Base-by-base conservation (phyloP, 1,140 invertebrate genomes). In the Leptonema lineaticorne region DNA sequence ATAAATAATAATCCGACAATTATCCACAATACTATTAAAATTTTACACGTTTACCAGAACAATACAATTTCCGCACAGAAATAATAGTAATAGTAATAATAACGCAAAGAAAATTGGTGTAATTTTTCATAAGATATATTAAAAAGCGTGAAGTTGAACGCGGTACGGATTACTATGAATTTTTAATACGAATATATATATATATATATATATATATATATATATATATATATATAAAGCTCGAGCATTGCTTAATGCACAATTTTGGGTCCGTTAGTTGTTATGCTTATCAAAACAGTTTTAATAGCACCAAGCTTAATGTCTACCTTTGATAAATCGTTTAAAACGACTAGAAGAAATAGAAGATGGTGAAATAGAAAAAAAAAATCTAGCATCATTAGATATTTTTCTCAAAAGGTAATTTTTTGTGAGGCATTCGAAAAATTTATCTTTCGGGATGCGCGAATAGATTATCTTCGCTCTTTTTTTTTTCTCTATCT, bases 281-380 rank as follows among this genome's bases (percentile, higher is more conserved):
- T 53, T 53, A 53, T 53, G 50, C 50, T 53, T 53, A 53, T 53
- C 50, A 53, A 53, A 53, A 53, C 24, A 53, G 22, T 53, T 53
- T 53, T 53, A 53, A 53, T 53, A 22, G 22, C 20, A 20, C 20
- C n/a, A n/a, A 26, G 50, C 24, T 14, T 53, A 53, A 53, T 53
- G 50, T 24, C 24, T 53, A 26, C 22, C 50, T 53, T 53, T 53
- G 50, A 53, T 53, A 53, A 22, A 53, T 53, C 50, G 50, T 26
- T 53, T 53, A 26, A 53, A 26, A 53, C 24, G 50, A 26, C 24
- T 26, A 53, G 27, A 53, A 53, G 14, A 53, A 24, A 53, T n/a
- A n/a, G n/a, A n/a, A n/a, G n/a, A n/a, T n/a, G n/a, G n/a, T n/a
- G n/a, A n/a, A n/a, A n/a, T n/a, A n/a, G n/a, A n/a, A n/a, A n/a